phyloP scores from a whole-genome alignment of 2,113 vertebrate species.

The Tragulus kanchil region DNA sequence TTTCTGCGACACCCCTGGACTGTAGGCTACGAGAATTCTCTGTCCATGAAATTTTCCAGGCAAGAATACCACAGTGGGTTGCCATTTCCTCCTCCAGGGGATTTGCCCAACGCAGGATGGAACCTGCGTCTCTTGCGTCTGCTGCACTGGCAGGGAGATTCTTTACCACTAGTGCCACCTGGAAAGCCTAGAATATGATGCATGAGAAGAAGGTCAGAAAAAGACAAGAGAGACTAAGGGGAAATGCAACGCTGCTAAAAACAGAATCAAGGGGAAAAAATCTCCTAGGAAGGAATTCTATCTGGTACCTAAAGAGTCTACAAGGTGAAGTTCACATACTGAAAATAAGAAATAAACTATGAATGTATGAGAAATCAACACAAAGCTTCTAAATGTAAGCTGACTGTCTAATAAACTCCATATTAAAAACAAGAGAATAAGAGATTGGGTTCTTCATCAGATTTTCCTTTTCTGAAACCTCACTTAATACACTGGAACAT shows the following conservation, averaged over 20 bases:
- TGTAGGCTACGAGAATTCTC: background rate
- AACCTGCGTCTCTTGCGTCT: background rate
- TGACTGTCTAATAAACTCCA: slow-evolving; percentile 32
- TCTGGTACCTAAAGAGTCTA: background rate
- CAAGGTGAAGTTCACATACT: background rate
- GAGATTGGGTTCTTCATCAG: slow-evolving; percentile 3
- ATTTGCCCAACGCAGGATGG: background rate
- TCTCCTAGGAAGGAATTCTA: background rate
- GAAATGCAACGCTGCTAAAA: background rate
- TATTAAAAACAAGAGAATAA: background rate
- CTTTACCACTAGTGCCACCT: background rate
- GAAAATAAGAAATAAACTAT: slow-evolving; percentile 46
- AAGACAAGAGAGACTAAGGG: background rate
- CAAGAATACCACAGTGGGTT: background rate
- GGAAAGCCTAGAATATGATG: background rate
- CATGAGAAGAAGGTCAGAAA: background rate
- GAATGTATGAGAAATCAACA: background rate
- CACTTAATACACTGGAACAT: background rate
- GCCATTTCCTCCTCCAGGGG: background rate
- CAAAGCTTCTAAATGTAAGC: background rate
- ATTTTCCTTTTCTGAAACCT: background rate
- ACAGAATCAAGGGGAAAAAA: background rate
- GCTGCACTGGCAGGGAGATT: background rate
- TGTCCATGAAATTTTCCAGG: background rate
- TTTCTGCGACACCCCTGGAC: background rate